A percentile compares a stretch with the other conserved stretches of the same genome.
Evolutionary conservation across 2,113 vertebrate species (phyloP).

Genomic region (Atherinomorus stipes): DNA sequence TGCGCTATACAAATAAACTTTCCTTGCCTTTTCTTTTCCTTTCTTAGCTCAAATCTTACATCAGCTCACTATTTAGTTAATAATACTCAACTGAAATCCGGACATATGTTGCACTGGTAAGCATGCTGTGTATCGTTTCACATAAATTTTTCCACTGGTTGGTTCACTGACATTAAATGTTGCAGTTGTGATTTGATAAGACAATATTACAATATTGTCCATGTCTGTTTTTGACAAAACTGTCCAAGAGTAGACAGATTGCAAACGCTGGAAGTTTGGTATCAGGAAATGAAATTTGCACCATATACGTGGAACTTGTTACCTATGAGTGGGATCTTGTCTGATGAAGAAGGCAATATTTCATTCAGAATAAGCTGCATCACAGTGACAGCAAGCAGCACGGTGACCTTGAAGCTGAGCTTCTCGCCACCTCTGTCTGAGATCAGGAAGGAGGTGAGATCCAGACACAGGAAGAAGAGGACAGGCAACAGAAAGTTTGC

Average conservation of each 20-base stretch:
- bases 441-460: constrained; percentile 83
- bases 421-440: constrained; percentile 82
- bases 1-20: no score
- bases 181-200: no score
- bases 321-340: constrained; percentile 78
- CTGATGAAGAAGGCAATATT: constrained; percentile 73
- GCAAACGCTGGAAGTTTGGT: neutral
- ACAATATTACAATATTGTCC: no score
- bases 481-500: constrained; percentile 84
- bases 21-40: no score
- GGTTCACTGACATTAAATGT: no score
- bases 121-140: neutral
- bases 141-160: neutral
- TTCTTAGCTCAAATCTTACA: no score
- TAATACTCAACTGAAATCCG: no score
- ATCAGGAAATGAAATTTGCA: neutral
- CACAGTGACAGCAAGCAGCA: constrained; percentile 78
- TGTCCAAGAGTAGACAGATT: no score
- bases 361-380: constrained; percentile 81
- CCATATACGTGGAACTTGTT: neutral
- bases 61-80: no score
- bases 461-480: constrained; percentile 80
- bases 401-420: constrained; percentile 77
- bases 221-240: no score
- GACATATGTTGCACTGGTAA: neutral